Base-by-base conservation (phyloP, 2,113 vertebrate genomes). In the Vombatus ursinus region DNA sequence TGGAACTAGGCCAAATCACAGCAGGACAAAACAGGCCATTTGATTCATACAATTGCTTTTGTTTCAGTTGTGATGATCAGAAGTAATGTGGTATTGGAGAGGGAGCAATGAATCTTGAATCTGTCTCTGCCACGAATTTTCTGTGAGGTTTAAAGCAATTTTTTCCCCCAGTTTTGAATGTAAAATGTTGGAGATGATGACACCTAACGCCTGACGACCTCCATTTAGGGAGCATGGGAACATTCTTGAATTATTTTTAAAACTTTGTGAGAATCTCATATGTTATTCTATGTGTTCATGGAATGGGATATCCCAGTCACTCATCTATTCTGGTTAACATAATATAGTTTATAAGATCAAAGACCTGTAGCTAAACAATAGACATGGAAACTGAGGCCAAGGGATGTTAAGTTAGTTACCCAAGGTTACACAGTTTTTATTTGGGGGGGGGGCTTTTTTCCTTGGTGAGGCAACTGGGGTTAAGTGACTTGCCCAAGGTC, bases 301-400 rank as follows among this genome's bases (percentile, higher is more conserved):
- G 52, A 31, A 52, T 90, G 51, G n/a, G 48, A 57, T 26, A 9
- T 44, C 9, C 12, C 19, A 2, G 3, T 23, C 52, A 94, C 49
- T n/a, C 31, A 93, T 91, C 19, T 94, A 94, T 84, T 93, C 92
- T 95, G 93, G 50, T 92, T 44, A 92, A 25, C 28, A 22, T 19
- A 44, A 37, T 84, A 44, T 1, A 44, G 68, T 84, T 44, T 84
- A 84, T 44, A 84, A 22, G 68, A 84, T 5, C 14, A 84, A 22
- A 23, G 37, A 61, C 1, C 68, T 84, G 16, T 44, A 84, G 31
- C n/a, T 44, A 84, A 84, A 44, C 16, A 44, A 8, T 23, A 44
- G n/a, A 6, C 1, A 8, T 19, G 37, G 14, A 44, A 84, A 84
- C n/a, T 84, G n/a, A 44, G 68, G 19, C 14, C 14, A 77, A n/a